phyloP scores from a whole-genome alignment of 2,113 vertebrate species.

The Aegithalos caudatus region DNA sequence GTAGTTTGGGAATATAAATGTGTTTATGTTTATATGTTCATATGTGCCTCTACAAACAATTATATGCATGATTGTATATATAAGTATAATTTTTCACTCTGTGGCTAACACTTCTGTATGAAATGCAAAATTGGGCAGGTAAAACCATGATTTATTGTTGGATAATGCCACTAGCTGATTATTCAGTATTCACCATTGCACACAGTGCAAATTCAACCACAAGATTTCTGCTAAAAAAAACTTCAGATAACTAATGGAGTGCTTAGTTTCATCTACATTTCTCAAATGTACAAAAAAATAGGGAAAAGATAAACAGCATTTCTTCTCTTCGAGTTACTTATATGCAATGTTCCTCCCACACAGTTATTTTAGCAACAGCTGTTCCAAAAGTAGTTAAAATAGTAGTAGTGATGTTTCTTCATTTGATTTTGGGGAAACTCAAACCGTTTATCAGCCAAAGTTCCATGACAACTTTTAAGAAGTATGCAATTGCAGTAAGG shows the following conservation, averaged over 20 bases:
- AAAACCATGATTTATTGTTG: background rate
- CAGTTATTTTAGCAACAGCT: background rate
- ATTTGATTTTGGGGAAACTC: background rate
- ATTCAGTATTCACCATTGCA: background rate
- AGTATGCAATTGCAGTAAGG: background rate
- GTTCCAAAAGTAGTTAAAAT: background rate
- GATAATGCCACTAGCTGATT: background rate
- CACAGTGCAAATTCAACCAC: background rate
- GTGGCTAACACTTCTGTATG: background rate
- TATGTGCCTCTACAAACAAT: background rate
- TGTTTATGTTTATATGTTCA: background rate
- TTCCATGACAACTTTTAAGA: background rate
- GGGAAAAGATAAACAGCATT: background rate
- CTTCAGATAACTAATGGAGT: background rate
- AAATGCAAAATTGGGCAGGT: background rate
- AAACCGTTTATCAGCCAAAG: fast-evolving
- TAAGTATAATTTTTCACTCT: background rate
- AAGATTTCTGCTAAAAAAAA: background rate
- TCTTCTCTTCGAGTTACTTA: background rate
- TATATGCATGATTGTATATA: background rate
- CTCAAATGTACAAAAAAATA: background rate
- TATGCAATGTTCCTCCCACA: background rate
- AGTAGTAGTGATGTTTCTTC: background rate
- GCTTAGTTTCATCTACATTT: background rate
- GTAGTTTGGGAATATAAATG: background rate